Percentiles rank a stretch among this genome's conserved stretches.
phyloP scores from a whole-genome alignment of 2,888 invertebrate species.

The Drosophila yooni region DNA sequence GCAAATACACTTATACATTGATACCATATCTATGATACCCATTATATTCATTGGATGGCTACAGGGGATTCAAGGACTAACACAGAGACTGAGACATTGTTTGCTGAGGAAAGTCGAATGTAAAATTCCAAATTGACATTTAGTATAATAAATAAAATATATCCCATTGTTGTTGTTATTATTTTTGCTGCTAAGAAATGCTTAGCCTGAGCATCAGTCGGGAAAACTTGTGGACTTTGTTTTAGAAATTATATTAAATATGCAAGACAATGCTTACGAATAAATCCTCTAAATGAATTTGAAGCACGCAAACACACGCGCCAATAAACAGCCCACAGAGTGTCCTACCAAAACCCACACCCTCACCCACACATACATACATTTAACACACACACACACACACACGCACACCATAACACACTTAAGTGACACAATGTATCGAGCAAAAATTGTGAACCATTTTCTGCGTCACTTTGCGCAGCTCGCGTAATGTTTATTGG shows the following conservation, averaged over 20 bases:
- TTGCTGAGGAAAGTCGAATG: constrained; percentile 60
- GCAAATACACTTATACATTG: not conserved
- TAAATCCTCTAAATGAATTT: constrained; percentile 82
- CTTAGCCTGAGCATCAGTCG: constrained; percentile 16
- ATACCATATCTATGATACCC: constrained; percentile 6
- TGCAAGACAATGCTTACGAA: constrained; percentile 75
- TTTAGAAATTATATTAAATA: constrained; percentile 79
- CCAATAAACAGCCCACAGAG: constrained; percentile 51
- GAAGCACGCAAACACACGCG: constrained; percentile 81
- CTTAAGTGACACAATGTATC: constrained; percentile 38
- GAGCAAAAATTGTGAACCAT: constrained; percentile 41
- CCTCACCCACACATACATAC: not conserved
- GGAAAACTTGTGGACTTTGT: constrained; percentile 34
- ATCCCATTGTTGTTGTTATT: constrained; percentile 32
- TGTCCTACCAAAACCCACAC: constrained; percentile 10
- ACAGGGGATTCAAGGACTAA: constrained; percentile 39
- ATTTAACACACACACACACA: constrained; percentile 3
- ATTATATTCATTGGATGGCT: not conserved
- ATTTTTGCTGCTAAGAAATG: constrained; percentile 23
- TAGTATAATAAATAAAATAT: constrained; percentile 77
- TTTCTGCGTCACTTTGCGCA: constrained; percentile 51
- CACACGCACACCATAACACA: constrained; percentile 2
- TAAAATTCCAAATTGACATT: constrained; percentile 79
- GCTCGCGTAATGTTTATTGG: constrained; percentile 62
- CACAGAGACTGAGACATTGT: constrained; percentile 19